Percentiles rank a stretch among this genome's conserved stretches.
Conservation (phyloP, 1,140 invertebrate species). For the Bathynomus jamesi region DNA sequence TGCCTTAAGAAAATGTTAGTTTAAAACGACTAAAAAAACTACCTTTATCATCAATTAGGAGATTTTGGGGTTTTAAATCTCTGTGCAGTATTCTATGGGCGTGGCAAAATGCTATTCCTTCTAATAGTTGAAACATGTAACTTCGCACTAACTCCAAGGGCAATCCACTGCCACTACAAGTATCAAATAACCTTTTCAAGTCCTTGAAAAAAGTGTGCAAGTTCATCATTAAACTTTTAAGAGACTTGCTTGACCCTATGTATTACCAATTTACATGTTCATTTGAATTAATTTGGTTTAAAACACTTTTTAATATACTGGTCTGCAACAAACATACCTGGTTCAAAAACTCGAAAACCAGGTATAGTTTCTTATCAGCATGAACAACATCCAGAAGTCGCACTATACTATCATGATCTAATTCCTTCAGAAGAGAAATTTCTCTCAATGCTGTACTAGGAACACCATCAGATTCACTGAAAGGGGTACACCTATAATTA, state of each 20-base stretch:
- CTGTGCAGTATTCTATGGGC: constrained; percentile 74
- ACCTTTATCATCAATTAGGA: constrained; percentile 61
- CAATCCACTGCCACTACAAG: constrained; percentile 33
- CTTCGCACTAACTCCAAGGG: constrained; percentile 20
- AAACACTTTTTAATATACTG: too few relatives aligned
- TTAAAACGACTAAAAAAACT: too few relatives aligned
- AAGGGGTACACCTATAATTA: too few relatives aligned
- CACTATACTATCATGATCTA: constrained; percentile 82
- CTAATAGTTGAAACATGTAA: constrained; percentile 72
- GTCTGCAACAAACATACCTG: constrained; percentile 42
- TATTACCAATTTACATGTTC: too few relatives aligned
- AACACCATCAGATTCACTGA: constrained; percentile 82
- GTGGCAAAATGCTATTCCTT: constrained; percentile 88
- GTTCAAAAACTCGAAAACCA: constrained; percentile 91
- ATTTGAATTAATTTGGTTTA: too few relatives aligned
- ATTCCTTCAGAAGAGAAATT: constrained; percentile 83
- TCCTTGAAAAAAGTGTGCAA: too few relatives aligned
- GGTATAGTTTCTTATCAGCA: constrained; percentile 65
- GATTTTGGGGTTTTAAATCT: constrained; percentile 87
- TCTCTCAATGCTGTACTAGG: constrained; percentile 90
- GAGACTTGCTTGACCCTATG: too few relatives aligned
- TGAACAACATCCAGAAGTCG: constrained; percentile 77
- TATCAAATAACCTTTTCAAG: constrained; percentile 41
- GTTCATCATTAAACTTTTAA: too few relatives aligned
- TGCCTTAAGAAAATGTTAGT: too few relatives aligned